Percentiles rank a stretch among this genome's conserved stretches.
Conservation (phyloP, 2,888 invertebrate genomes). For the Patella pellucida region DNA sequence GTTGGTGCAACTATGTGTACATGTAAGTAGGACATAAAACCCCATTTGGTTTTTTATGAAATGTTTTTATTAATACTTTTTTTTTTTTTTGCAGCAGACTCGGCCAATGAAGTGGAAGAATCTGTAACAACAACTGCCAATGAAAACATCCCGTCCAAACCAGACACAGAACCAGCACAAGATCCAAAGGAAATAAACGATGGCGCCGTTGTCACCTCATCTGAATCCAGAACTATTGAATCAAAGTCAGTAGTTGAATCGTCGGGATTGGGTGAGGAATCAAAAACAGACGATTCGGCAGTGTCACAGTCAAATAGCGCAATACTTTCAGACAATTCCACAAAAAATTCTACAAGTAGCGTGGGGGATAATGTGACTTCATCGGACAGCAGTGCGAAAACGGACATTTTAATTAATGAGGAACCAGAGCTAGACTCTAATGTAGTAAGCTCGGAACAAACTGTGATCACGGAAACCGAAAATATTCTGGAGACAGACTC, state of each 20-base stretch:
- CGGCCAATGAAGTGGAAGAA: not conserved
- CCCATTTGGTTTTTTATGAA: no score
- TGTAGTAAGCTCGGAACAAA: not conserved
- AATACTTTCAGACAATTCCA: not conserved
- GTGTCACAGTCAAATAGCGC: not conserved
- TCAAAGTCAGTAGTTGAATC: not conserved
- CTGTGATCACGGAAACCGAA: not conserved
- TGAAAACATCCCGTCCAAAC: not conserved
- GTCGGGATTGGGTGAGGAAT: not conserved
- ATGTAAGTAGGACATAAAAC: no score
- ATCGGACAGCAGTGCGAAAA: not conserved
- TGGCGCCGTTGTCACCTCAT: conserved; percentile 1
- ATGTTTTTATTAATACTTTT: no score
- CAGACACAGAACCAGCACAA: not conserved
- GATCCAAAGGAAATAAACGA: not conserved
- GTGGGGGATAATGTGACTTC: not conserved
- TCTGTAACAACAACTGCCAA: not conserved
- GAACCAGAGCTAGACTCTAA: not conserved
- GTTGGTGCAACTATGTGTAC: no score
- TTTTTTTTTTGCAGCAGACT: not conserved
- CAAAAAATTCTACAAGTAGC: not conserved
- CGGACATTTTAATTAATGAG: not conserved
- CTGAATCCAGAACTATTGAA: not conserved
- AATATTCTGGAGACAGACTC: not conserved
- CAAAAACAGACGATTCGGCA: not conserved